phyloP scores from a whole-genome alignment of 2,113 vertebrate genomes.

The Podocnemis expansa region DNA sequence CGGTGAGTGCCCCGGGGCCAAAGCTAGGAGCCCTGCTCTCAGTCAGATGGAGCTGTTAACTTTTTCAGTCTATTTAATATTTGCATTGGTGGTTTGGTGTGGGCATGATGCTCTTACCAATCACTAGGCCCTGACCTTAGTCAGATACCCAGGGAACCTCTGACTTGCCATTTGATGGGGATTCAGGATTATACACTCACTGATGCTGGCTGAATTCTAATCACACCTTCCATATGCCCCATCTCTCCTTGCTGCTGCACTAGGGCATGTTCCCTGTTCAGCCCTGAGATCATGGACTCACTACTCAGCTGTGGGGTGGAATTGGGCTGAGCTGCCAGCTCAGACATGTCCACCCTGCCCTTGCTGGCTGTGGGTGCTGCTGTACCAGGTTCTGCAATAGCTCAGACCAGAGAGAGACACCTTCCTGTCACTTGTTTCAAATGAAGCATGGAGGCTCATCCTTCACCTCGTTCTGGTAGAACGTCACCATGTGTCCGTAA shows the following conservation, averaged over 20 bases:
- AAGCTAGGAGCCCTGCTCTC: background rate
- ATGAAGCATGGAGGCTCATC: accelerated
- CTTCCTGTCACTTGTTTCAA: background rate
- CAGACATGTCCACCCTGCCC: background rate
- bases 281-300: accelerated
- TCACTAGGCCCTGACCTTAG: background rate
- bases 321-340: background rate
- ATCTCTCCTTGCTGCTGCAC: accelerated
- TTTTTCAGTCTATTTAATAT: background rate
- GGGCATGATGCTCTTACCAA: background rate
- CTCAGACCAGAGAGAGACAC: background rate
- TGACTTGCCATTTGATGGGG: background rate
- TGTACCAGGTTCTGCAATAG: background rate
- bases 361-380: background rate
- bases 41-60: background rate
- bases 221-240: accelerated
- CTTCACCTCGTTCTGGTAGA: background rate
- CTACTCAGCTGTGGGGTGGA: background rate
- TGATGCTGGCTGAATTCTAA: background rate
- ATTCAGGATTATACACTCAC: background rate
- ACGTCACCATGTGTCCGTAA: background rate
- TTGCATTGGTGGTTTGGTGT: background rate
- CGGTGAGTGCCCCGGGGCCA: slow-evolving; percentile 79
- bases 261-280: background rate
- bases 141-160: background rate